Evolutionary conservation across 1,140 invertebrate genomes (phyloP).

Genomic region (Drosophila teissieri): DNA sequence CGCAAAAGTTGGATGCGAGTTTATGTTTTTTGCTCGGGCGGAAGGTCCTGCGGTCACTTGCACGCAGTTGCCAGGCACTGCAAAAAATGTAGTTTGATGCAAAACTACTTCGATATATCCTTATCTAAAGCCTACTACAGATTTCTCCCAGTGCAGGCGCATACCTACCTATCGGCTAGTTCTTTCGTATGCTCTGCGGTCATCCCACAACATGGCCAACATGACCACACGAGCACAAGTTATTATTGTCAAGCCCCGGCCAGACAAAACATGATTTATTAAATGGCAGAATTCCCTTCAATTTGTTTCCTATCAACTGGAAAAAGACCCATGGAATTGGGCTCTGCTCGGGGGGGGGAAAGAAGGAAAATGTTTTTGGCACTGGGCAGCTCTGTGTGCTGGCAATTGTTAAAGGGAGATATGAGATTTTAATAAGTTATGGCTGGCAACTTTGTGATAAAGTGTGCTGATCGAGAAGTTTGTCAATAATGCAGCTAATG

Average conservation of each 20-base stretch:
- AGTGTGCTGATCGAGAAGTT: conserved; percentile 14
- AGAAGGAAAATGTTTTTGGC: conserved; percentile 11
- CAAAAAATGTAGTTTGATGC: background rate
- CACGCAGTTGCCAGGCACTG: conserved; percentile 46
- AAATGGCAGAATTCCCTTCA: conserved; percentile 81
- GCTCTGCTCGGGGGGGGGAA: background rate
- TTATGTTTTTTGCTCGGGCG: conserved; percentile 65
- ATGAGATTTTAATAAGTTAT: conserved; percentile 74
- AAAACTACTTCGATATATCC: too few relatives aligned
- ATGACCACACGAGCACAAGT: conserved; percentile 75
- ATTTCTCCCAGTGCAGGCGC: conserved; percentile 16
- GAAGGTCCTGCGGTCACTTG: conserved; percentile 79
- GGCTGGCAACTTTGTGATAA: conserved; percentile 49
- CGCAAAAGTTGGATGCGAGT: conserved; percentile 70
- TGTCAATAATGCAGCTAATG: conserved; percentile 22
- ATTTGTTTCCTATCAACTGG: conserved; percentile 82
- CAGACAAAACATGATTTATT: conserved; percentile 83
- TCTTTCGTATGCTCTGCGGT: conserved; percentile 37
- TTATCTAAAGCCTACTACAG: too few relatives aligned
- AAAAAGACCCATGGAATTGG: conserved; percentile 70
- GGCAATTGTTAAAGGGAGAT: conserved; percentile 58
- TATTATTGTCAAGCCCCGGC: conserved; percentile 80
- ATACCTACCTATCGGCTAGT: conserved; percentile 64
- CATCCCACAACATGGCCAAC: conserved; percentile 63
- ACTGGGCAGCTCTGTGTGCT: conserved; percentile 25